phyloP scores from a whole-genome alignment of 2,113 vertebrate genomes.

The Pedionomus torquatus region DNA sequence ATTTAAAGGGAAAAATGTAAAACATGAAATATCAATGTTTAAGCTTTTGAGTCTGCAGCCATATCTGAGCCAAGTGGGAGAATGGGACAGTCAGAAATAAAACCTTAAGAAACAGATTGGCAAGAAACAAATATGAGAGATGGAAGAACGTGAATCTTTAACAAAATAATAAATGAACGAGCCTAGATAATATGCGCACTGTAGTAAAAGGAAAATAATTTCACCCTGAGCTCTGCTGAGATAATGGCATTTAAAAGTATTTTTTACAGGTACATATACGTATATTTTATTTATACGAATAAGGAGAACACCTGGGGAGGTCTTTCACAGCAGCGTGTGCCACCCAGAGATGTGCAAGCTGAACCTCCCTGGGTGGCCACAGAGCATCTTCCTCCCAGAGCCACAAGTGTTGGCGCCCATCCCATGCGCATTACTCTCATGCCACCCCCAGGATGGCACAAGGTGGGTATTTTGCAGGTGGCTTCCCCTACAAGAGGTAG shows the following conservation, averaged over 20 bases:
- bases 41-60: background rate
- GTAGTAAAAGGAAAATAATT: background rate
- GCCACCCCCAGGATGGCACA: background rate
- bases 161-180: background rate
- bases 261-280: background rate
- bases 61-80: background rate
- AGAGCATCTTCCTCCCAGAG: background rate
- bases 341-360: accelerated
- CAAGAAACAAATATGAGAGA: background rate
- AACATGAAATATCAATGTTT: background rate
- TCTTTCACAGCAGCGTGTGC: background rate
- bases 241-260: background rate
- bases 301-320: background rate
- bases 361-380: background rate
- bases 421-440: accelerated
- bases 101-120: background rate
- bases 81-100: background rate
- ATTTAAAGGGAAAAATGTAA: background rate
- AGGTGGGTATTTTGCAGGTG: accelerated
- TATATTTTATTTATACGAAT: background rate
- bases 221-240: background rate
- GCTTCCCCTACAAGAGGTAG: accelerated
- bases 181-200: background rate
- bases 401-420: accelerated
- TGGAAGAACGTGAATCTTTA: background rate